Conservation (phyloP, 2,113 vertebrate species). For the Theristicus caerulescens region DNA sequence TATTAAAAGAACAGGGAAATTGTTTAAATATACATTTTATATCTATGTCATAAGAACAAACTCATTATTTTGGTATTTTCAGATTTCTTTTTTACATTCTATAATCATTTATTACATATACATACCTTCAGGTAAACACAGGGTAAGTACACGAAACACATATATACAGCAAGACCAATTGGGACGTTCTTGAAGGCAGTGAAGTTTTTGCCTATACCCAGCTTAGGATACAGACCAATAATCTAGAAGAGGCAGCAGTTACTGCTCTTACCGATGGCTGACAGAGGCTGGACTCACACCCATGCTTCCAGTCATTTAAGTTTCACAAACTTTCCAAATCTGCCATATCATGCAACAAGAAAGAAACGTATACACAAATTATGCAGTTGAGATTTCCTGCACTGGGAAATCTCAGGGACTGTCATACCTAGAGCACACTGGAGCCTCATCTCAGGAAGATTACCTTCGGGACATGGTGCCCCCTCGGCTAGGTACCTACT, state of each 20-base stretch:
- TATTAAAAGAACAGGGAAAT: not conserved
- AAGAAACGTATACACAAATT: not conserved
- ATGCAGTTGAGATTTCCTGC: not conserved
- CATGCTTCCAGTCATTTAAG: not conserved
- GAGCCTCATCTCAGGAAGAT: not conserved
- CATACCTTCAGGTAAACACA: not conserved
- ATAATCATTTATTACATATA: not conserved
- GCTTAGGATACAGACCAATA: not conserved
- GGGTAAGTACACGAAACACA: not conserved
- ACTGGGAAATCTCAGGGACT: not conserved
- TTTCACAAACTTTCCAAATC: not conserved
- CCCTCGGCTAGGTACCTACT: not conserved
- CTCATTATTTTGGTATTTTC: not conserved
- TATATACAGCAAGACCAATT: not conserved
- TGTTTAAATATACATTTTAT: not conserved
- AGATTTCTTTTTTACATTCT: not conserved
- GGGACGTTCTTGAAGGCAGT: not conserved
- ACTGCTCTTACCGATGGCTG: not conserved
- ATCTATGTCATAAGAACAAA: not conserved
- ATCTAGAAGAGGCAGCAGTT: not conserved
- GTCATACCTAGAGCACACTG: not conserved
- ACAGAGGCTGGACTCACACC: not conserved
- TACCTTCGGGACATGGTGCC: not conserved
- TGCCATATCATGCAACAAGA: not conserved
- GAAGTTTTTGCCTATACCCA: not conserved